Evolutionary conservation across 1,140 invertebrate species (phyloP), one percentile per base, ranked within the genome.

Genomic region (Linepithema humile): DNA sequence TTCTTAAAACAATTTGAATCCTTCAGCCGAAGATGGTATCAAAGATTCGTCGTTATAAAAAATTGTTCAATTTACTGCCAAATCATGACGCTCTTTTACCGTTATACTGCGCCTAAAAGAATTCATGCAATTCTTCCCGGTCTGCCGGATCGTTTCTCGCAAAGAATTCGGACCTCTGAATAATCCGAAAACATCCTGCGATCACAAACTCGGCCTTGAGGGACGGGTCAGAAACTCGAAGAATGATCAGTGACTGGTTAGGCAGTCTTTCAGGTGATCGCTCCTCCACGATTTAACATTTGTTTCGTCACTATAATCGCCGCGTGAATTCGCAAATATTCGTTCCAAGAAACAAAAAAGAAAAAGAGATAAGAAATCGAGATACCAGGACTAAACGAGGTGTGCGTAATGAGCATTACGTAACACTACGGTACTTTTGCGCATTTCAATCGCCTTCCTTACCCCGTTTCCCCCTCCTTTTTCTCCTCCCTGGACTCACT

Each of bases 391-490:
- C 20, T 65, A 10, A 26, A 70, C 38, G 17, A 40, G 23, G 43
- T 82, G 50, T 53, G n/a, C 53, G 60, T 83, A 84, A 70, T n/a
- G 48, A 65, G 74, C 67, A 82, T 86, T 85, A 82, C 67, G 74
- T 83, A 80, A 82, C 74, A 84, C 65, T 86, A 73, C 50, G 82
- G 57, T 84, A 86, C 67, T 74, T 86, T 86, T 85, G 74, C 60
- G 83, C 74, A 82, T 85, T 59, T 70, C 72, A 70, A 55, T 5
- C 17, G 20, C n/a, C n/a, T 5, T 84, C 60, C 65, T 80, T 29
- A 38, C 29, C 5, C 20, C 20, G 20, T 15, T 15, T 15, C 32
- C 15, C 48, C 15, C 10, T 26, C 12, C 15, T 23, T 15, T n/a
- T 32, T 35, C 3, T 2, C 9, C 10, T 29, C 0, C n/a, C n/a